A percentile compares a stretch with the other conserved stretches of the same genome.
These are phyloP conservation scores for Dipodomys merriami DNA, from an alignment of 2,113 vertebrate species.

Conservation along the genomic window DNA sequence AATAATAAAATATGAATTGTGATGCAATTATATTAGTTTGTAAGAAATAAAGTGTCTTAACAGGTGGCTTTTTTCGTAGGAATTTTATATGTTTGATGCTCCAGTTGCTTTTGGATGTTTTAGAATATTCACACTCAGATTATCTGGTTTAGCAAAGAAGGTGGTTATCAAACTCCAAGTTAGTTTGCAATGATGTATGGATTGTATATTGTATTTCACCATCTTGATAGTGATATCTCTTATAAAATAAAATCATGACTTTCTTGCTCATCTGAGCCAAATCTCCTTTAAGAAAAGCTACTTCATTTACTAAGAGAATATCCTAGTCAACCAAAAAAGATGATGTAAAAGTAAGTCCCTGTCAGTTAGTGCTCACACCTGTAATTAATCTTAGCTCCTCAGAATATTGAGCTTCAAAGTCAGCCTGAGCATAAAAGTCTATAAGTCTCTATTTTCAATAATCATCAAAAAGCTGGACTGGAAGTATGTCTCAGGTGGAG, in stretches of 20 bases:
- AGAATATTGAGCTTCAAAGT: no score
- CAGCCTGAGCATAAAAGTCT: no score
- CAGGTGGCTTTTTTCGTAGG: not conserved
- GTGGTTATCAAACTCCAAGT: not conserved
- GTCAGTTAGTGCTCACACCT: no score
- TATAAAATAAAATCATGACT: not conserved
- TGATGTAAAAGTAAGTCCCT: not conserved
- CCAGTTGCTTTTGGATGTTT: not conserved
- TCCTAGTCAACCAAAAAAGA: not conserved
- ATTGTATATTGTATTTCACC: not conserved
- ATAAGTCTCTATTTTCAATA: no score
- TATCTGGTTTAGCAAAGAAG: not conserved
- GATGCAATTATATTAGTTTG: not conserved
- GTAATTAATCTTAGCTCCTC: no score
- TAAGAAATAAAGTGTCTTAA: not conserved
- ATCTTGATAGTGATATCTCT: conserved; percentile 17
- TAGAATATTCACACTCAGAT: not conserved
- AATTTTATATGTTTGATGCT: not conserved
- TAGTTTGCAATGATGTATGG: not conserved
- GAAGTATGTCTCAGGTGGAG: no score
- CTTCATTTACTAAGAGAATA: not conserved
- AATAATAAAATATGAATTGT: not conserved
- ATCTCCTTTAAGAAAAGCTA: not conserved
- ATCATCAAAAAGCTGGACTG: no score
- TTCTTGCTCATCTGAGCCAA: not conserved